A percentile compares a stretch with the other conserved stretches of the same genome.
Conservation (phyloP, 2,888 invertebrate genomes). For the Aspidiotus rigidus region DNA sequence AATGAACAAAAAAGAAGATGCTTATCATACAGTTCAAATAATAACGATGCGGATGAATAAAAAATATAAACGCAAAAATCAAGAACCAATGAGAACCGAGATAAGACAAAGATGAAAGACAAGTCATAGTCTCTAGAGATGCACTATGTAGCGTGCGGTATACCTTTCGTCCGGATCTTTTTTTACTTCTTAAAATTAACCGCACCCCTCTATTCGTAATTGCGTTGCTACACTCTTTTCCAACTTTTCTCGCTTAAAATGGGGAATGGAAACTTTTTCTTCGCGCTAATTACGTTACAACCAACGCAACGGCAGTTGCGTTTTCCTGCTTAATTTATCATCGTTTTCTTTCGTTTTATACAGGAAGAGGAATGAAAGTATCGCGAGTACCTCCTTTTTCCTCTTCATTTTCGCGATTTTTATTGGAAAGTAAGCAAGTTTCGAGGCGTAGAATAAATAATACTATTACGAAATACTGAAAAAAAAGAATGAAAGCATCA, state of each 20-base stretch:
- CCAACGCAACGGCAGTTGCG: constrained; percentile 24
- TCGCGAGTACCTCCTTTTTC: constrained; percentile 7
- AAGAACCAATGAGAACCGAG: no score
- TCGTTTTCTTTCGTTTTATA: constrained; percentile 5
- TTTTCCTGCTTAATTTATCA: constrained; percentile 30
- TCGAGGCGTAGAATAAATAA: constrained; percentile 27
- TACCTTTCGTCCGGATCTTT: constrained; percentile 16
- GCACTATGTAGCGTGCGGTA: constrained; percentile 19
- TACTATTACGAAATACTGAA: constrained; percentile 21
- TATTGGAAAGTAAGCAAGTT: constrained; percentile 27
- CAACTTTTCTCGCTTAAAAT: constrained; percentile 17
- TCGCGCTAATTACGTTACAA: constrained; percentile 31
- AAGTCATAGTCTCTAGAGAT: constrained; percentile 12
- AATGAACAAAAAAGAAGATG: no score
- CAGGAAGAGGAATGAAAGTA: not conserved
- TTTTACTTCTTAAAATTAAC: constrained; percentile 30
- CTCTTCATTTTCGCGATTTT: constrained; percentile 19
- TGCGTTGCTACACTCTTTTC: constrained; percentile 20
- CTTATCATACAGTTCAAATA: no score
- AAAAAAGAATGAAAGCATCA: not conserved
- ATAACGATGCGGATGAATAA: no score
- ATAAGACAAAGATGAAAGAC: no score
- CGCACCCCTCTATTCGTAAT: constrained; percentile 25
- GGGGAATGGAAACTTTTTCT: constrained; percentile 28
- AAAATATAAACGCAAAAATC: no score